Evolutionary conservation across 2,797 vertebrate species (phyloP).

Genomic region (Sebastes taczanowskii): DNA sequence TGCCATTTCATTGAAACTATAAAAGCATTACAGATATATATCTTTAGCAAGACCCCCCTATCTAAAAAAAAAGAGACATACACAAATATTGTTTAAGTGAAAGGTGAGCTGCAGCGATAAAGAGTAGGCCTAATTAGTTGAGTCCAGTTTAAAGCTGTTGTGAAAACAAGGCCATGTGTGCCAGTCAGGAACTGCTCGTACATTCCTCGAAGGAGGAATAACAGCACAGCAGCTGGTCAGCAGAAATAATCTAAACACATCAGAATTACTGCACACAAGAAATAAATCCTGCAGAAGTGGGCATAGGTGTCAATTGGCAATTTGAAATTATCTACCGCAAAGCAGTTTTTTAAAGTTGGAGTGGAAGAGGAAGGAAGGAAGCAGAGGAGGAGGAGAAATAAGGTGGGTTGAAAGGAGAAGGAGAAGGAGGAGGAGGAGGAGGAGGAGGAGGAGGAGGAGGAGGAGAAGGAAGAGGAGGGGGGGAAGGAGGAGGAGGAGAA

Average conservation of each 20-base stretch:
- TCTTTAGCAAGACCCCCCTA: neutral
- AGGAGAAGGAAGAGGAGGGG: neutral
- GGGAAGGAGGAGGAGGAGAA: neutral
- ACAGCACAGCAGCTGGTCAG: slow-evolving; percentile 39
- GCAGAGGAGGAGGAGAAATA: slow-evolving; percentile 7
- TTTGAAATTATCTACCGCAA: slow-evolving; percentile 29
- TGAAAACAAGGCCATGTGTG: slow-evolving; percentile 14
- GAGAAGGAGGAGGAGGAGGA: neutral
- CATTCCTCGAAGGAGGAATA: slow-evolving; percentile 39
- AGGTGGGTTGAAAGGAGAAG: neutral
- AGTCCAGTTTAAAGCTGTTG: slow-evolving; percentile 7
- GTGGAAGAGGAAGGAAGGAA: slow-evolving; percentile 7
- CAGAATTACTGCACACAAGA: slow-evolving; percentile 5
- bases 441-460: neutral
- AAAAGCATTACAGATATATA: neutral
- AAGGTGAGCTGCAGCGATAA: neutral
- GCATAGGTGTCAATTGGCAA: slow-evolving; percentile 7
- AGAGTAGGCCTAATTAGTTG: neutral
- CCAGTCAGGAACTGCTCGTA: neutral
- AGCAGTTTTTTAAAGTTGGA: slow-evolving; percentile 1
- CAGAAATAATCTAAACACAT: slow-evolving; percentile 56
- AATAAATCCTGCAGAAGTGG: slow-evolving; percentile 4
- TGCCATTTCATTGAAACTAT: neutral
- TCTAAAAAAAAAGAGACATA: neutral
- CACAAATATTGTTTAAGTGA: neutral